phyloP scores from a whole-genome alignment of 2,113 vertebrate genomes.

The Corythornis vintsioides region DNA sequence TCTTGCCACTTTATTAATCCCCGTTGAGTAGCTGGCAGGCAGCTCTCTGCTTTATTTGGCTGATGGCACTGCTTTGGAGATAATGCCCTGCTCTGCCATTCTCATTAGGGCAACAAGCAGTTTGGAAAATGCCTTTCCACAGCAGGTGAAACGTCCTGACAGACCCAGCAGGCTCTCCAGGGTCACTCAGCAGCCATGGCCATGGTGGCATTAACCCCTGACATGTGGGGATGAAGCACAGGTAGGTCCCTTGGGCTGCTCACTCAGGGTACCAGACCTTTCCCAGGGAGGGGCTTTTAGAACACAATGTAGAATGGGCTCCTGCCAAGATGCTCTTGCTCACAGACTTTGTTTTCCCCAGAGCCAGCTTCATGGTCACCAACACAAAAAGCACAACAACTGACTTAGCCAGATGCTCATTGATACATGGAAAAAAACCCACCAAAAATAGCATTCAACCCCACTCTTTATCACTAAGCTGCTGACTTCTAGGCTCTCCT shows the following conservation, averaged over 20 bases:
- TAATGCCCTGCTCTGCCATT: slow-evolving; percentile 20
- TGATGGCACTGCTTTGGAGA: slow-evolving; percentile 7
- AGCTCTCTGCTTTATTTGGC: slow-evolving; percentile 35
- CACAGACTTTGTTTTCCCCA: neutral
- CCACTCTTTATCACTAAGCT: neutral
- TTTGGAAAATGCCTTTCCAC: neutral
- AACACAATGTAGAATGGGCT: neutral
- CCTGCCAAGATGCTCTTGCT: neutral
- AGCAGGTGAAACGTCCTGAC: neutral
- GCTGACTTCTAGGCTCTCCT: neutral
- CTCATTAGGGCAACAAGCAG: neutral
- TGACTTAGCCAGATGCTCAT: neutral
- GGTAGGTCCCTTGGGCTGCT: neutral
- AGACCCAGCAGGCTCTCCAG: neutral
- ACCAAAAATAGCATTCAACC: neutral
- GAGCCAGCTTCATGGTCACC: neutral
- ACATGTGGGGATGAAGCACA: neutral
- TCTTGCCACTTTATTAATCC: slow-evolving; percentile 31
- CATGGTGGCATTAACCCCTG: neutral
- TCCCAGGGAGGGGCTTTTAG: neutral
- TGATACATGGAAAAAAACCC: neutral
- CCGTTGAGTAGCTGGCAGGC: slow-evolving; percentile 41
- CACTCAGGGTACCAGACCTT: neutral
- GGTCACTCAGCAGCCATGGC: neutral
- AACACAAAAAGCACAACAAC: neutral